Base-by-base conservation (phyloP, 2,888 invertebrate species). In the Plagodis dolabraria region DNA sequence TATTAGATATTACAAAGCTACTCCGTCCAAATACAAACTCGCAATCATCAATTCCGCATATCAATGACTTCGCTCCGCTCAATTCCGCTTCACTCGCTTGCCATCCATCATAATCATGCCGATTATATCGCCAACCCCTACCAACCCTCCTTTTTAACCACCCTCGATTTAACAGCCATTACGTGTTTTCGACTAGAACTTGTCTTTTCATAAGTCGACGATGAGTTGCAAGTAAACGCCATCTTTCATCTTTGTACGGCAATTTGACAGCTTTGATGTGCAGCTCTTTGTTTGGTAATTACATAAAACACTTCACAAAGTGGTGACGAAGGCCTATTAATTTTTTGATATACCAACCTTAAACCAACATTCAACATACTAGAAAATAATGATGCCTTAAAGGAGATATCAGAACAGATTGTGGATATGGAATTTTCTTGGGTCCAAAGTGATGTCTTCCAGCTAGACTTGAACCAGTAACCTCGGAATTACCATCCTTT, bases 81-180 rank as follows among this genome's bases (percentile, higher is more conserved):
- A 70, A 75, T 77, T 67, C 57, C 47, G 47, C 53, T 46, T 34
- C 46, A 35, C 42, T 45, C 42, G 53, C 60, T 74, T 75, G 83
- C 84, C 88, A 87, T 92, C 89, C 83, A 90, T 91, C 92, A 91
- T 91, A 90, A 91, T 91, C 88, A 85, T 83, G 82, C 81, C 85
- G 89, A 89, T 90, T 87, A 87, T 79, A 86, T 86, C 89, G 84
- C 87, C 86, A 83, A 89, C 81, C 83, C 81, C 87, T 86, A 86
- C 83, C 79, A 68, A 75, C 69, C 79, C 83, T 79, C 81, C 79
- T 81, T 82, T 82, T 85, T 86, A 86, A 81, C 83, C 84, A 86
- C 90, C 91, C 91, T 89, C 90, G 86, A 90, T 90, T 90, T 89
- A 88, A 89, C 91, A 84, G 80, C 87, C 87, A 87, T 89, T 89